Evolutionary conservation across 2,888 invertebrate species (phyloP).

Genomic region (Quadriops clusia): DNA sequence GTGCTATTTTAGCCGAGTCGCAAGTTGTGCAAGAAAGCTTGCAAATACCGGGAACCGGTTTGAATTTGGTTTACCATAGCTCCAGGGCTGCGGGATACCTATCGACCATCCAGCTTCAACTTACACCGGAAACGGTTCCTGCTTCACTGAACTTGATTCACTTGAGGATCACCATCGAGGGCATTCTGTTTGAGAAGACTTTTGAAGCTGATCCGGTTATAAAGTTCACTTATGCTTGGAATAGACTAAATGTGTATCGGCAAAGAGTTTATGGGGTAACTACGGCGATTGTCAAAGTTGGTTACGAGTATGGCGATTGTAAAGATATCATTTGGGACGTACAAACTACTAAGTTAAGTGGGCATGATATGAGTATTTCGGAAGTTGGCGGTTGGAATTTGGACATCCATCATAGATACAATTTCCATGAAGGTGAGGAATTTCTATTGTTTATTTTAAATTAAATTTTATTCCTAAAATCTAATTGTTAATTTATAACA

Average conservation of each 20-base stretch:
- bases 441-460: not conserved
- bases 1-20: constrained; percentile 80
- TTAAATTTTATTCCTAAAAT: constrained; percentile 4
- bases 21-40: constrained; percentile 93
- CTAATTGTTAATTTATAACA: constrained; percentile 1
- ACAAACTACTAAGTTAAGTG: constrained; percentile 87
- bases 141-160: constrained; percentile 76
- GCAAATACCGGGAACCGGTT: constrained; percentile 84
- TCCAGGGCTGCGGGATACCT: constrained; percentile 87
- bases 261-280: constrained; percentile 96
- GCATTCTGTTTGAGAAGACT: constrained; percentile 80
- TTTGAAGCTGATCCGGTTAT: constrained; percentile 96
- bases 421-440: constrained; percentile 81
- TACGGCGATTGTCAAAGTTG: constrained; percentile 88
- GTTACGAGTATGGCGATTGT: constrained; percentile 91
- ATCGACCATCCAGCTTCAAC: constrained; percentile 81
- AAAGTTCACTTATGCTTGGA: constrained; percentile 97
- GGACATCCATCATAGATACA: constrained; percentile 94
- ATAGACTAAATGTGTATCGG: constrained; percentile 87
- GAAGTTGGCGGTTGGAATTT: constrained; percentile 97
- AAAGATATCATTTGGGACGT: constrained; percentile 91
- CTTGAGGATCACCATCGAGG: constrained; percentile 86
- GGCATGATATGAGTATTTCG: constrained; percentile 93
- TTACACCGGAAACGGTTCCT: constrained; percentile 78
- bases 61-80: constrained; percentile 95